Evolutionary conservation across 1,140 invertebrate species (phyloP), one percentile per base, ranked within the genome.

Genomic region (Agraylea sexmaculata): DNA sequence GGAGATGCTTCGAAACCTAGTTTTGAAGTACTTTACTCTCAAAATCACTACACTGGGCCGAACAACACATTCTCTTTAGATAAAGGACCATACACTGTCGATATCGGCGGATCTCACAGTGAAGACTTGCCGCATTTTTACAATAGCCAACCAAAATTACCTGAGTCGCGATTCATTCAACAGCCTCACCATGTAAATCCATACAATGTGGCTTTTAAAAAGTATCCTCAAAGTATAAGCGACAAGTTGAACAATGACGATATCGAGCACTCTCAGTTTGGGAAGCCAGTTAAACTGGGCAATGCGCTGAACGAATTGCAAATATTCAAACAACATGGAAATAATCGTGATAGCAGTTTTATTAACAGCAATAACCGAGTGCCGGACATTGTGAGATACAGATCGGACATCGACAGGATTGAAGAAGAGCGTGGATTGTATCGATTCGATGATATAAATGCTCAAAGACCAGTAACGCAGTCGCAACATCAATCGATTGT

Each of bases 271-370:
- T 51, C 37, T 4, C 30, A 54, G 45, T 61, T 63, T 40, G 45
- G 57, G 34, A 59, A 60, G 44, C 42, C 55, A 20, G 47, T 64
- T 1, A 64, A 64, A 45, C 49, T 64, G 40, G 62, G 56, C 12
- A 66, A 64, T 45, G 55, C 59, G 15, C 50, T 64, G 39, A 61
- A 61, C 38, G 62, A 64, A 53, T 45, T 47, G 11, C 40, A 51
- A 17, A 45, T 60, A 13, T 58, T 64, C 35, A 55, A 55, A 8
- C 18, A 37, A 10, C 54, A 55, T 41, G 56, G 51, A 32, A 49
- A 58, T 36, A 40, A 58, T 19, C 59, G 57, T 23, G 57, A 55
- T 37, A 45, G 48, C 28, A 64, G 59, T 51, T 64, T 62, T 44
- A 31, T 56, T 1, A 55, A 55, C 16, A 56, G 57, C 7, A 43